Base-by-base conservation (phyloP, 1,140 invertebrate genomes). In the Drosophila malerkotliana region DNA sequence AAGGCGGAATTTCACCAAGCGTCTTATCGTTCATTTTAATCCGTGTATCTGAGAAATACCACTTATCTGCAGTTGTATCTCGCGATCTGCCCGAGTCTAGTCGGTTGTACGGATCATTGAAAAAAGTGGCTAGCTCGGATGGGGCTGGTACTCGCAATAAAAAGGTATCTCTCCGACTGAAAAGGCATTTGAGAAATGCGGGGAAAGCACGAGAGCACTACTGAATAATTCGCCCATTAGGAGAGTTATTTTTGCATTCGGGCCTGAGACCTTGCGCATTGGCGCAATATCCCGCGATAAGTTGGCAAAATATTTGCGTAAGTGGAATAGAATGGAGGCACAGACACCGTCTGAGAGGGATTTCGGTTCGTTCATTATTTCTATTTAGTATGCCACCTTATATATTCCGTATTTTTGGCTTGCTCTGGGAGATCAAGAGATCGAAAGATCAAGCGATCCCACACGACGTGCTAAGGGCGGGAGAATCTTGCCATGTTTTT, bases 291-390 rank as follows among this genome's bases (percentile, higher is more conserved):
- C 73, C 69, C 41, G 64, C 48, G 79, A 84, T 84, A 84, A 84
- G 77, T 81, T 85, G 81, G 62, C 64, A 81, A 84, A 84, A 84
- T 84, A 84, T 84, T 84, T 84, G 63, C 64, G 72, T 84, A 77
- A 77, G 66, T 81, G 81, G 85, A 84, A 84, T 82, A 80, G 73
- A 85, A 84, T 28, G 26, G 26, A 28, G 24, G 51, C 39, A 45
- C 37, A 56, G 15, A 66, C 56, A 73, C 21, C 47, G 67, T 28
- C 28, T 48, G 59, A 21, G 21, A 21, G 39, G 45, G 48, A 14
- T 56, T 32, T 56, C 28, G 32, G 60, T 28, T 32, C 9, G 44
- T 32, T 34, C 26, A 18, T 24, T 45, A 15, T 44, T 6, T n/a
- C 9, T n/a, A 10, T 37, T 12, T 4, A 37, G 34, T 37, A 37